Base-by-base conservation (phyloP, 2,797 vertebrate species). In the Rhynchotus rufescens region DNA sequence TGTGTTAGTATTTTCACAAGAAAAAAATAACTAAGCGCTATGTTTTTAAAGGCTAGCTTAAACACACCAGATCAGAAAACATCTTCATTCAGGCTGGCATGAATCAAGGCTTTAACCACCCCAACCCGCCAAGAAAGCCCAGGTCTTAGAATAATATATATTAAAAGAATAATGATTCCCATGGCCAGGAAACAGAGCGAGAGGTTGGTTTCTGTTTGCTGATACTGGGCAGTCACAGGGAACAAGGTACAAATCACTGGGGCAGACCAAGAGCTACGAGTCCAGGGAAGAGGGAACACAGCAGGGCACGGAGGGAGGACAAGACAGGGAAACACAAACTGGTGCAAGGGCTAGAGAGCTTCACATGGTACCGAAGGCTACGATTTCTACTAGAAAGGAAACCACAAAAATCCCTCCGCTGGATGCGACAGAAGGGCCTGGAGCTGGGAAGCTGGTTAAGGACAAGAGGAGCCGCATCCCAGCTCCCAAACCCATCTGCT, bases 371-470 rank as follows among this genome's bases (percentile, higher is more conserved):
- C 82, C 60, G 86, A 80, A 73, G 82, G 80, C 92, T 94, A 90
- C 25, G 78, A 91, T 75, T 88, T 95, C 90, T 91, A 93, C 85
- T 77, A 23, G 32, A 77, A 87, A 69, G 47, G 92, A 96, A 97
- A 96, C 92, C 96, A 96, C 93, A 96, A 91, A 94, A 93, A 71
- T 60, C 34, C 62, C 87, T 84, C 74, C 0, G 0, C 44, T 60
- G 71, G 36, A 87, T 77, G 67, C 88, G 66, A n/a, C 52, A 56
- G 79, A 78, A 80, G 82, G 2, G 6, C 14, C 74, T 34, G 59
- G 78, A 79, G 80, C 59, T 40, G 34, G 56, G 84, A 82, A 36
- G 68, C 59, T 9, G 42, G 60, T 49, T 65, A 14, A 17, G 5
- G 32, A 40, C 49, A 47, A 47, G 9, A 47, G 9, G 30, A 74